These are phyloP conservation scores for Epinephelus moara DNA, from an alignment of 2,113 vertebrate species.

Conservation along the genomic window DNA sequence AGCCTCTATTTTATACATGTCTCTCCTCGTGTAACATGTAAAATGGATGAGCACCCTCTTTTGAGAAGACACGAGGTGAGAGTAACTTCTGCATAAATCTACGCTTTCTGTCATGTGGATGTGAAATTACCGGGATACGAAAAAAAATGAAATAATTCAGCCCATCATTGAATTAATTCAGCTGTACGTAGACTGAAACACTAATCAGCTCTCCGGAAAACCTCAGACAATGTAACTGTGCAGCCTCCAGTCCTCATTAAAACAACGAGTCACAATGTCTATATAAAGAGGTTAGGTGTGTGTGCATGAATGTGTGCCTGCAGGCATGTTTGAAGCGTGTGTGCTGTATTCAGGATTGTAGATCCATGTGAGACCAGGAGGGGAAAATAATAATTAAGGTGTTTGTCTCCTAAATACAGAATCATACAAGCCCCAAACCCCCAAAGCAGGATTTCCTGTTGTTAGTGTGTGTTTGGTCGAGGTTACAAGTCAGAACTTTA, in stretches of 20 bases:
- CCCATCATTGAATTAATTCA: conserved; percentile 31
- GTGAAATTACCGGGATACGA: not conserved
- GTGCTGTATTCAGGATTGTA: conserved; percentile 11
- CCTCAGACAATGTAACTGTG: conserved; percentile 22
- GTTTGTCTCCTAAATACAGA: conserved; percentile 1
- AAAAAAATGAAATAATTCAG: conserved; percentile 36
- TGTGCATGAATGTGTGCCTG: conserved; percentile 11
- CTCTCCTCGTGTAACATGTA: not conserved
- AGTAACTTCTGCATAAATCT: conserved; percentile 28
- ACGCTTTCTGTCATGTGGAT: not conserved
- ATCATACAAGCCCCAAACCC: not conserved
- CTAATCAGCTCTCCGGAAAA: conserved; percentile 43
- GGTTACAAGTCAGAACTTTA: not conserved
- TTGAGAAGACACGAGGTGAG: conserved; percentile 12
- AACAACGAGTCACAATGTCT: conserved; percentile 27
- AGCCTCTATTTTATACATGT: not conserved
- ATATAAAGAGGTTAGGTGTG: conserved; percentile 22
- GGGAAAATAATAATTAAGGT: not conserved
- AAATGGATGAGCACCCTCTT: conserved; percentile 43
- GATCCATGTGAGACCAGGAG: conserved; percentile 4
- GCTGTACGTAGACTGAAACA: conserved; percentile 30
- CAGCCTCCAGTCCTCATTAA: conserved; percentile 48
- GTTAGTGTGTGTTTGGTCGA: not conserved
- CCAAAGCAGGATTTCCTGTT: not conserved
- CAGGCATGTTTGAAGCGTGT: conserved; percentile 14